Conservation (phyloP, 2,113 vertebrate genomes). For the Megalops atlanticus region DNA sequence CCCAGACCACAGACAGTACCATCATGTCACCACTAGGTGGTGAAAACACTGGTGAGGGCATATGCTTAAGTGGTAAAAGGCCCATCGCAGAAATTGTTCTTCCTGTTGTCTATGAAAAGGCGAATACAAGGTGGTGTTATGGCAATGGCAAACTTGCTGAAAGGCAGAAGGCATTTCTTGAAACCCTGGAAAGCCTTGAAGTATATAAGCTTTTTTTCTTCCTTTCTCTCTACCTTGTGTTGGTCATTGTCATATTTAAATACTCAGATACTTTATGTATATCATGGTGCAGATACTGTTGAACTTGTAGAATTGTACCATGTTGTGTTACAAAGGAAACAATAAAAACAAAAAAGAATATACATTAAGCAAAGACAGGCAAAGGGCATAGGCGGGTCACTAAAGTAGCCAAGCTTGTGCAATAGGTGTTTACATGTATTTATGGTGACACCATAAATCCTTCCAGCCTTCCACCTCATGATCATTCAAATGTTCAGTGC, state of each 20-base stretch:
- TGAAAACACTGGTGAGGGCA: not conserved
- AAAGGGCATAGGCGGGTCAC: not conserved
- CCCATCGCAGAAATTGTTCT: not conserved
- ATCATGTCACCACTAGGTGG: not conserved
- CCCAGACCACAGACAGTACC: not conserved
- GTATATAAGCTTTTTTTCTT: no score
- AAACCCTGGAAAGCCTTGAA: constrained; percentile 3
- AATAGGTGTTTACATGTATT: constrained; percentile 26
- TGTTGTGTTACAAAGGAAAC: no score
- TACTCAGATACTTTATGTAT: no score
- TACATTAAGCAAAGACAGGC: constrained; percentile 20
- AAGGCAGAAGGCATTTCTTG: constrained; percentile 19
- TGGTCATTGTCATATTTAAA: no score
- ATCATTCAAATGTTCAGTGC: constrained; percentile 12
- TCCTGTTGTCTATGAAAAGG: not conserved
- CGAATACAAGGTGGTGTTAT: not conserved
- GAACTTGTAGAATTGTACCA: no score
- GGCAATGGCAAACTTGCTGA: no score
- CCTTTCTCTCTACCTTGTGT: no score
- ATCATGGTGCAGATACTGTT: no score
- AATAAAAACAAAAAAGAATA: no score
- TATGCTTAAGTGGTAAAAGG: not conserved
- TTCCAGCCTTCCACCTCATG: not conserved
- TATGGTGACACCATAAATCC: constrained; percentile 19
- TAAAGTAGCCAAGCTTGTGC: no score